phyloP scores from a whole-genome alignment of 2,113 vertebrate genomes.

The Cromileptes altivelis region DNA sequence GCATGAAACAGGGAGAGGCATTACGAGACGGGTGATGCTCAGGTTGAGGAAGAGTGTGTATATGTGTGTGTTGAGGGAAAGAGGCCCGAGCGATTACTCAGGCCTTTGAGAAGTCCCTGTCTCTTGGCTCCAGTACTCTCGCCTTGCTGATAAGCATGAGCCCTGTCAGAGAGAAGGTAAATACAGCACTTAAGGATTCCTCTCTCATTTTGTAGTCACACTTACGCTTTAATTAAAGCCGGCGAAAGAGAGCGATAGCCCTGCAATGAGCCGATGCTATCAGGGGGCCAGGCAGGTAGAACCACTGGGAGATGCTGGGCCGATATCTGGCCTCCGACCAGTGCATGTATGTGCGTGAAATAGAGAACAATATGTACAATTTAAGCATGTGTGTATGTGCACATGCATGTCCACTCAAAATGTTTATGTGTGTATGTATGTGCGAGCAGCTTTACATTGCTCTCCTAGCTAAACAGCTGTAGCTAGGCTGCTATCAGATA shows the following conservation, averaged over 20 bases:
- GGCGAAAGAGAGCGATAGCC: conserved; percentile 70
- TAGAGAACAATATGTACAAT: conserved; percentile 37
- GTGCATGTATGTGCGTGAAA: conserved; percentile 24
- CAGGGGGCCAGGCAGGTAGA: conserved; percentile 65
- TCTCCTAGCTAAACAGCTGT: conserved; percentile 85
- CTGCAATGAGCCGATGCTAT: conserved; percentile 83
- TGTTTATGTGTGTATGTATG: conserved; percentile 33
- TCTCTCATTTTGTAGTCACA: conserved; percentile 84
- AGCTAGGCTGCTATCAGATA: conserved; percentile 86
- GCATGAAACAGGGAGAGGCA: conserved; percentile 19
- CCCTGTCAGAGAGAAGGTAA: conserved; percentile 81
- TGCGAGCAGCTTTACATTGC: conserved; percentile 62
- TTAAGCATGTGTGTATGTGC: conserved; percentile 25
- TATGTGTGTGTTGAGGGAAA: conserved; percentile 15
- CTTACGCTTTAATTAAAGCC: conserved; percentile 84
- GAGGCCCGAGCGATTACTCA: conserved; percentile 67
- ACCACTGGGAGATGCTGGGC: conserved; percentile 54
- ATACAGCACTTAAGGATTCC: conserved; percentile 85
- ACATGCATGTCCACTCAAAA: conserved; percentile 11
- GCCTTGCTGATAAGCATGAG: conserved; percentile 77
- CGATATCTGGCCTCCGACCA: conserved; percentile 63
- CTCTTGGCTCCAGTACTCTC: conserved; percentile 60
- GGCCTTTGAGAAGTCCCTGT: conserved; percentile 72
- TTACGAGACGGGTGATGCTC: conserved; percentile 33
- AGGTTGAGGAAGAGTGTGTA: conserved; percentile 17